Base-by-base conservation (phyloP, 2,797 vertebrate genomes). In the Sebastes miniatus region DNA sequence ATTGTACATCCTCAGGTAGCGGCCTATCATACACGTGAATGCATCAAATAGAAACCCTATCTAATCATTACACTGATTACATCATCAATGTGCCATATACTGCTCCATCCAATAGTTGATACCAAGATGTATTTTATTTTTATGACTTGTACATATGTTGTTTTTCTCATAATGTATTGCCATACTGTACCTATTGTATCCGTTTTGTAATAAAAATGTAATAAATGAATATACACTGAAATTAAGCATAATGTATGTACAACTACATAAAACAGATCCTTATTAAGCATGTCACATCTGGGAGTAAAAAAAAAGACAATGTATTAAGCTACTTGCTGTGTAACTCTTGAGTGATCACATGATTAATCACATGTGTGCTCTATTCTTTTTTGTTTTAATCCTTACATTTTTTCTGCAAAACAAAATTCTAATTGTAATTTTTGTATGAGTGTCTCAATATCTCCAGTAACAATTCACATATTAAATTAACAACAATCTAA, bases 61-160 rank as follows among this genome's bases (percentile, higher is more conserved):
- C 36, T 61, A 25, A 61, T 36, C 64, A 50, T 31, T 61, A 39
- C 62, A 76, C 65, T 78, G 77, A 86, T 69, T 34, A 73, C 73
- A 84, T 86, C 73, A 80, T 39, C 78, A 82, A 32, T 84, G 86
- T 87, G 74, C 81, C 77, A 86, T 81, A 81, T 81, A 83, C 88
- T 83, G 80, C 69, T 93, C 88, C 92, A 89, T 93, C 85, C 76
- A 81, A 63, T 92, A 93, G 89, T 93, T 89, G 94, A 93, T 96
- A 89, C 88, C 88, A 93, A 97, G 97, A 97, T 99, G 97, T 98
- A 98, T 96, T 99, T 97, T 98, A 97, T 98, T 98, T 97, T 96
- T 95, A 96, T 95, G 93, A 93, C 94, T 83, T 97, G 88, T 98
- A 97, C 95, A 98, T 97, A 97, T 91, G 94, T 94, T 81, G 89